Evolutionary conservation across 1,140 invertebrate genomes (phyloP), one percentile per base, ranked within the genome.

Genomic region (Phymorhynchus buccinoides): DNA sequence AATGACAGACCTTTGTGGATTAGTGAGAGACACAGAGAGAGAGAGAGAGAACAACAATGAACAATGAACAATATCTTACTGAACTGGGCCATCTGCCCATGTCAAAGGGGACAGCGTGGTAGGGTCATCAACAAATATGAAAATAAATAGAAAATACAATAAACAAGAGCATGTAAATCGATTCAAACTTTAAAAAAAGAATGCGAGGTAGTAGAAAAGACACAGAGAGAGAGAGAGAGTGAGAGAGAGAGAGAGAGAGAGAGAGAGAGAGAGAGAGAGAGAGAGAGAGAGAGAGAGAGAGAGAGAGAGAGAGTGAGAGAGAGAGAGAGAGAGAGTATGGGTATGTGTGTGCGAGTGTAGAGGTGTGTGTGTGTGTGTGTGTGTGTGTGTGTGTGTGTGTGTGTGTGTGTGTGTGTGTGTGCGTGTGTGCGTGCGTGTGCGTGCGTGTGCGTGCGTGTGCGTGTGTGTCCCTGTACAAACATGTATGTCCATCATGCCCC

Each of bases 161-260:
- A n/a, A n/a, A n/a, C n/a, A n/a, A n/a, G n/a, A n/a, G n/a, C n/a
- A n/a, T n/a, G n/a, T n/a, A n/a, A n/a, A n/a, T n/a, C n/a, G n/a
- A n/a, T n/a, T n/a, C n/a, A n/a, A n/a, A n/a, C n/a, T n/a, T n/a
- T n/a, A n/a, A n/a, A n/a, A n/a, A n/a, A n/a, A 39, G 1, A 39
- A 22, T 9, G 27, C 14, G 32, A 44, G 32, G 16, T 7, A 35
- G 42, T 0, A 14, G 30, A 14, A 39, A 22, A 39, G 41, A 42
- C 9, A 80, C 30, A 80, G 6, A 32, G 30, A 32, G 42, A 62
- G n/a, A 6, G 32, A 52, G 83, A 77, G 1, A 22, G 71, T 27
- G n/a, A 80, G 32, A 83, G 37, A 37, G 52, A 83, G 44, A 84
- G 41, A 84, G 12, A 84, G 41, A 75, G 18, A 41, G 18, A 75